Evolutionary conservation across 2,797 vertebrate genomes (phyloP), one percentile per base, ranked within the genome.

Genomic region (Pangasius djambal): DNA sequence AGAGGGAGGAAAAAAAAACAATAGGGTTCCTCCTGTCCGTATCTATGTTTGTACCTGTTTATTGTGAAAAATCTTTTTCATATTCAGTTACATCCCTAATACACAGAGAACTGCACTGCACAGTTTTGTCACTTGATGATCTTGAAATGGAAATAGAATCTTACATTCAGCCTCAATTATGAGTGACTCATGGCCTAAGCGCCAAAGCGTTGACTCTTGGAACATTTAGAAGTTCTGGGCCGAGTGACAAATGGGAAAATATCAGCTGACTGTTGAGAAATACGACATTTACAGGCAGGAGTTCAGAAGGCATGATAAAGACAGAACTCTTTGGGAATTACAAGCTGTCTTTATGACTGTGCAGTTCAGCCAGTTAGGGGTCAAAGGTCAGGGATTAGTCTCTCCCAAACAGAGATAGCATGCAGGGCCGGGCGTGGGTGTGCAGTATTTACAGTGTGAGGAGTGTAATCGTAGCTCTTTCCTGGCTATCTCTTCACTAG

Each of bases 251-350:
- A 83, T 44, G 70, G 88, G 75, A 82, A 81, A 70, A 81, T 44
- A 70, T 84, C 79, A 69, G 79, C 57, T 67, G 86, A 83, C 59
- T 75, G 40, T 70, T 59, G 65, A 70, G 77, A 82, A 86, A 63
- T 9, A 31, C 4, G 28, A 37, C 75, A 61, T 84, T 86, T 86
- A 61, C 52, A 44, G n/a, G 52, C 65, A 63, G 40, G 44, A 31
- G 34, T 61, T 70, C 25, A 67, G 59, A 77, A 88, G 7, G 20
- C 75, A 9, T 1, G 61, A 86, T 79, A 63, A 81, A 72, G 67
- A 81, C 50, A 75, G 52, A 87, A n/a, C 65, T 72, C 52, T 79
- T 22, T 37, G 15, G 77, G 85, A 87, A 89, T 87, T 65, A 83
- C 78, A 65, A 55, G 55, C 85, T 50, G 67, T 7, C 20, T 83